These are phyloP conservation scores for Beroe ovata DNA, from an alignment of 37 sponge, comb jelly and placozoan genomes.

Conservation along the genomic window DNA sequence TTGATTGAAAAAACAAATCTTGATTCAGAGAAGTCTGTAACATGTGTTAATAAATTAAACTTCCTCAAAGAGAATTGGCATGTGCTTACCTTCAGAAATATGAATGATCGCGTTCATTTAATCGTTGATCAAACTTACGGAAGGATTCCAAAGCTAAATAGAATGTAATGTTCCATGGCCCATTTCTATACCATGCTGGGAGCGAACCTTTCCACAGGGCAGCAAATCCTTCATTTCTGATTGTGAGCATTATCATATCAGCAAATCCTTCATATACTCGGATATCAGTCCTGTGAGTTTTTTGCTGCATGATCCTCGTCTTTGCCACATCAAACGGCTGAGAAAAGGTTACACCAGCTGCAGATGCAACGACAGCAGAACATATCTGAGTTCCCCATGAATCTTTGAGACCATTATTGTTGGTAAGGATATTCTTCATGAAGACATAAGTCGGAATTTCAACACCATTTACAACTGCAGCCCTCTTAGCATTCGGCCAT, in stretches of 20 bases:
- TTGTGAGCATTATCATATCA: slow-evolving; percentile 21
- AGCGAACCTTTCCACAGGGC: slow-evolving; percentile 53
- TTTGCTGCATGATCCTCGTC: slow-evolving; percentile 63
- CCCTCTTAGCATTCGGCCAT: slow-evolving; percentile 65
- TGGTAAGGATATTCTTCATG: slow-evolving; percentile 5
- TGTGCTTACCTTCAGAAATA: too few species aligned
- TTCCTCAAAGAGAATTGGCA: too few species aligned
- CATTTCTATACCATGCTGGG: slow-evolving; percentile 29
- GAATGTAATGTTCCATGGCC: slow-evolving; percentile 38
- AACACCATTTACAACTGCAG: slow-evolving; percentile 61
- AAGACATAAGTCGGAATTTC: slow-evolving; percentile 48
- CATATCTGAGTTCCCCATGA: background rate
- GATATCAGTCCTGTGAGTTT: background rate
- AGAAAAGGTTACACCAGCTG: slow-evolving; percentile 1
- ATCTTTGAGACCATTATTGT: background rate
- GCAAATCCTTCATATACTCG: slow-evolving; percentile 26
- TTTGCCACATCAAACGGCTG: slow-evolving; percentile 58
- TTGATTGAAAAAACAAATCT: too few species aligned
- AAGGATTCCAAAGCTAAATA: slow-evolving; percentile 19
- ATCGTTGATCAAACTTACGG: slow-evolving; percentile 4
- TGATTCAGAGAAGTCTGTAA: too few species aligned
- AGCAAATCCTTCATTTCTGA: slow-evolving; percentile 29
- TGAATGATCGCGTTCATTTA: slow-evolving; percentile 17
- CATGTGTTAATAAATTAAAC: slow-evolving; percentile 7
- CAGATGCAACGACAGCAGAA: slow-evolving; percentile 2